A percentile compares a stretch with the other conserved stretches of the same genome.
Conservation (phyloP, 2,888 invertebrate genomes). For the Rhagonycha fulva region DNA sequence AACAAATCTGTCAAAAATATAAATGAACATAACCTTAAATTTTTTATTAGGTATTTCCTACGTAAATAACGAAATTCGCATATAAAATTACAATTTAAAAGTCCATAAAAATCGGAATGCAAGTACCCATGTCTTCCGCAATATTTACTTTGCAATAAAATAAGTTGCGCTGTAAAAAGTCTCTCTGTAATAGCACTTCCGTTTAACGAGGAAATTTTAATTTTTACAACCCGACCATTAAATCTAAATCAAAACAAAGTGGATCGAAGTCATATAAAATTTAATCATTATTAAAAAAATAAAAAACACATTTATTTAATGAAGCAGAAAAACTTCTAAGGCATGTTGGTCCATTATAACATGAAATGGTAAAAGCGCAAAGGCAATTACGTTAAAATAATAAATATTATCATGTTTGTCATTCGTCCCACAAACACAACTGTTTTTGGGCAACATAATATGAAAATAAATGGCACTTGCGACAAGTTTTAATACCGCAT, state of each 20-base stretch:
- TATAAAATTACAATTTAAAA: background rate
- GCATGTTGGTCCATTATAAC: slow-evolving; percentile 51
- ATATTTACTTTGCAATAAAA: background rate
- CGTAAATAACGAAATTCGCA: background rate
- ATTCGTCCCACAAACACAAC: slow-evolving; percentile 81
- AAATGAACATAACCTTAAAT: background rate
- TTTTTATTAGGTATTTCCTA: background rate
- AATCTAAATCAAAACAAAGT: background rate
- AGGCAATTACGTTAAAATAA: slow-evolving; percentile 27
- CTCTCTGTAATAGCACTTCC: background rate
- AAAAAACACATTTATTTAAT: slow-evolving; percentile 11
- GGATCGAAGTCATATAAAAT: slow-evolving; percentile 1
- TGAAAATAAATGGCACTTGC: slow-evolving; percentile 85
- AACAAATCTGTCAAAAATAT: background rate
- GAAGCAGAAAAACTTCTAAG: slow-evolving; percentile 42
- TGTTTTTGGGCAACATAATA: slow-evolving; percentile 85
- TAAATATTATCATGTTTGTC: slow-evolving; percentile 51
- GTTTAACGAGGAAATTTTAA: background rate
- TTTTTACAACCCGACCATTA: background rate
- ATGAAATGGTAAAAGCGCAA: slow-evolving; percentile 23
- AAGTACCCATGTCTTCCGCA: background rate
- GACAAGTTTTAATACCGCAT: slow-evolving; percentile 95
- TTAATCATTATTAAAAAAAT: background rate
- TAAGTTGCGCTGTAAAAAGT: background rate
- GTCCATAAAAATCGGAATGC: background rate